phyloP scores from a whole-genome alignment of 2,888 invertebrate genomes.

The Oxyteleia sp. region DNA sequence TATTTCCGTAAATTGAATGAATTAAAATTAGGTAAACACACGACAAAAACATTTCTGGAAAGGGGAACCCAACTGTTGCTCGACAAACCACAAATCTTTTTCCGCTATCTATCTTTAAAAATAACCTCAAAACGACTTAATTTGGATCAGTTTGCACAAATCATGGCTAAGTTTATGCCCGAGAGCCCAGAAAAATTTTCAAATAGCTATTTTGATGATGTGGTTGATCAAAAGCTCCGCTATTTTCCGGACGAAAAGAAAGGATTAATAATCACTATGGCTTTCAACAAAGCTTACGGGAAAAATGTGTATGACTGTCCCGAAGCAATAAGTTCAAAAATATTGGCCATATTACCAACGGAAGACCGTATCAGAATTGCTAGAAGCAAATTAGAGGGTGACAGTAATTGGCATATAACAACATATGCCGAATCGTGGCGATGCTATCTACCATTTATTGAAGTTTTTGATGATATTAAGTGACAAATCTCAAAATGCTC shows the following conservation, averaged over 20 bases:
- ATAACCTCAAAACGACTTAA: neutral
- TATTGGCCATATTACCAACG: constrained; percentile 76
- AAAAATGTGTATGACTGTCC: constrained; percentile 72
- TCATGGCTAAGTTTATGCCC: constrained; percentile 79
- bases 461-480: constrained; percentile 78
- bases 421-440: constrained; percentile 74
- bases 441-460: constrained; percentile 78
- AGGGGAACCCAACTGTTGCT: neutral
- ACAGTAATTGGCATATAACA: neutral
- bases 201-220: neutral
- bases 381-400: constrained; percentile 75
- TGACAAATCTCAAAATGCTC: constrained; percentile 75
- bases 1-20: too few relatives aligned
- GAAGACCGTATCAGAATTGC: constrained; percentile 79
- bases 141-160: constrained; percentile 2
- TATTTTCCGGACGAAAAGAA: constrained; percentile 77
- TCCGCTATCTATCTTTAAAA: neutral
- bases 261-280: constrained; percentile 68
- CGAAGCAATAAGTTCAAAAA: too few relatives aligned
- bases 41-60: constrained; percentile 18
- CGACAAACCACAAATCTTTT: constrained; percentile 8
- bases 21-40: constrained; percentile 30
- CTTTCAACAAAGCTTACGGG: constrained; percentile 77
- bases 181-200: neutral
- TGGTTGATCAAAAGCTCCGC: too few relatives aligned